Conservation (phyloP, 2,888 invertebrate genomes). For the Stegophylla sp. region DNA sequence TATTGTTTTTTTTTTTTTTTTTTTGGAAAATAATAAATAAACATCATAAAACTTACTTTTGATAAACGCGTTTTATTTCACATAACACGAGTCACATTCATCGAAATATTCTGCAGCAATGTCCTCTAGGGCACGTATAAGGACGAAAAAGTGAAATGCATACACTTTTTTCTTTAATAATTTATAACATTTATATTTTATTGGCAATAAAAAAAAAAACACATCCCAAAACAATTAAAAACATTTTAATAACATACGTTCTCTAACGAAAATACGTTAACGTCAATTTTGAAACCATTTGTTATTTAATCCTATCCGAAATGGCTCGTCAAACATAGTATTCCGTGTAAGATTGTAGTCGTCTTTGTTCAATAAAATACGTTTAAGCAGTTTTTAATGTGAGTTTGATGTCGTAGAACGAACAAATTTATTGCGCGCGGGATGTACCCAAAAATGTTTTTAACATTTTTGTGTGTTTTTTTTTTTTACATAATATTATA, state of each 20-base stretch:
- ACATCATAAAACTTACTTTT: conserved; percentile 11
- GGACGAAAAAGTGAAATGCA: conserved; percentile 3
- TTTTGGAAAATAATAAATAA: conserved; percentile 13
- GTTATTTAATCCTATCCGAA: neutral
- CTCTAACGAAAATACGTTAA: neutral
- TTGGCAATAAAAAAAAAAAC: conserved; percentile 48
- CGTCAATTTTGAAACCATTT: neutral
- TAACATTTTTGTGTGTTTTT: no score
- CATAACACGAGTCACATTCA: neutral
- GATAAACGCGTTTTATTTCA: neutral
- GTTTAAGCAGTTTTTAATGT: conserved; percentile 45
- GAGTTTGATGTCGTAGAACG: conserved; percentile 25
- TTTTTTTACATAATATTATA: no score
- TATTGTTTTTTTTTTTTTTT: conserved; percentile 1
- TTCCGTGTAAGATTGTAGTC: neutral
- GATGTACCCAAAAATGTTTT: neutral
- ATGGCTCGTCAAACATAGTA: neutral
- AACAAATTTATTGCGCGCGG: conserved; percentile 13
- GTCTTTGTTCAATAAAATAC: conserved; percentile 3
- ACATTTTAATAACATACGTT: conserved; percentile 16
- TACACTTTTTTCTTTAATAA: conserved; percentile 16
- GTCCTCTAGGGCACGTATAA: conserved; percentile 21
- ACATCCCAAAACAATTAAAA: conserved; percentile 30
- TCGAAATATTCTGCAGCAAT: neutral
- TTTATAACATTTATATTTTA: conserved; percentile 46